These are phyloP conservation scores for Ctenopoma multispine DNA, from an alignment of 2,797 vertebrate genomes.

Conservation along the genomic window DNA sequence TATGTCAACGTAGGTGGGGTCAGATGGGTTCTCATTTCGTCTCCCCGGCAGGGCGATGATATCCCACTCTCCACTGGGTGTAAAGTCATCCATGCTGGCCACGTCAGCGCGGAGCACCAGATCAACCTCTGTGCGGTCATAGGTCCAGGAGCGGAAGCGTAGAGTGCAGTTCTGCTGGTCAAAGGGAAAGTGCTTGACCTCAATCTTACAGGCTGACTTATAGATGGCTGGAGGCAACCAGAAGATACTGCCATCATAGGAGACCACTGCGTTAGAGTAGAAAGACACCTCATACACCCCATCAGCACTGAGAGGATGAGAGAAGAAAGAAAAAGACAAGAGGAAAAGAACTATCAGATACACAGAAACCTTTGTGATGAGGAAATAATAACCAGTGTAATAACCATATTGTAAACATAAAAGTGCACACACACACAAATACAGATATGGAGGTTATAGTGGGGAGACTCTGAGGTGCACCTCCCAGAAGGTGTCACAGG, in stretches of 20 bases:
- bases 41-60: slow-evolving; percentile 95
- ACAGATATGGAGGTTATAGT: background rate
- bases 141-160: slow-evolving; percentile 98
- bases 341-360: slow-evolving; percentile 13
- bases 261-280: slow-evolving; percentile 97
- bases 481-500: background rate
- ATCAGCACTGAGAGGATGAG: slow-evolving; percentile 85
- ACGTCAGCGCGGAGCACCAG: slow-evolving; percentile 93
- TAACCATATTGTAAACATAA: slow-evolving; percentile 3
- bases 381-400: background rate
- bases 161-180: slow-evolving; percentile 99
- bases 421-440: slow-evolving; percentile 11
- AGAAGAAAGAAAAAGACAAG: slow-evolving; percentile 7
- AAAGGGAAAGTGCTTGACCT: slow-evolving; percentile 98
- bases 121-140: slow-evolving; percentile 96
- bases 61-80: slow-evolving; percentile 97
- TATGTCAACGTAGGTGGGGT: slow-evolving; percentile 96
- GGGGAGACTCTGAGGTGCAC: slow-evolving; percentile 8
- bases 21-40: slow-evolving; percentile 93
- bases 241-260: slow-evolving; percentile 95
- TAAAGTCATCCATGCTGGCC: slow-evolving; percentile 98
- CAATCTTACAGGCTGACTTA: slow-evolving; percentile 97
- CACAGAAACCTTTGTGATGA: slow-evolving; percentile 7
- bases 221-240: slow-evolving; percentile 98
- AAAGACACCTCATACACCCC: slow-evolving; percentile 99